Evolutionary conservation across 2,797 vertebrate species (phyloP).

Genomic region (Neomorphus geoffroyi): DNA sequence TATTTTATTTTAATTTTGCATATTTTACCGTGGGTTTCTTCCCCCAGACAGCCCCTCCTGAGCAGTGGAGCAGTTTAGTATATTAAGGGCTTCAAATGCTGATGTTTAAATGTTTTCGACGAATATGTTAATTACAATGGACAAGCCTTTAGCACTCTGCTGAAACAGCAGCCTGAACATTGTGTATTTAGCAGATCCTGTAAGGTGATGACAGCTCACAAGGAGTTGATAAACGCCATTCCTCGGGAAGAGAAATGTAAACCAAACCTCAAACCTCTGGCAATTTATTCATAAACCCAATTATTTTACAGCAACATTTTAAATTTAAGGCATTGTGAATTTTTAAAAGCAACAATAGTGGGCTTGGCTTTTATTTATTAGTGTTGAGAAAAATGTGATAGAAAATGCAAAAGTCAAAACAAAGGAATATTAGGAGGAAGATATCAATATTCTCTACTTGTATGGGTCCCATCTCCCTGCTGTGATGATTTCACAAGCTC

Average conservation of each 20-base stretch:
- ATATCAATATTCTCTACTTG: not conserved
- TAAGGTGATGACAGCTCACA: slow-evolving; percentile 44
- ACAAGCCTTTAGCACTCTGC: not conserved
- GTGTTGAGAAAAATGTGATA: not conserved
- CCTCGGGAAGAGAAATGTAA: slow-evolving; percentile 44
- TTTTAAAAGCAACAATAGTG: not conserved
- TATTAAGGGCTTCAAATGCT: not conserved
- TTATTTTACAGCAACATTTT: not conserved
- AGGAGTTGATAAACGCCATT: slow-evolving; percentile 52
- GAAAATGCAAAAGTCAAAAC: not conserved
- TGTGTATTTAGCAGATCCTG: not conserved
- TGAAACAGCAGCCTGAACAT: not conserved
- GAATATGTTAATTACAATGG: not conserved
- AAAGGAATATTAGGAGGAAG: not conserved
- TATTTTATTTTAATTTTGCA: not conserved
- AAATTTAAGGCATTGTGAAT: not conserved
- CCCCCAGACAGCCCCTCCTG: not conserved
- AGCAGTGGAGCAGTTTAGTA: not conserved
- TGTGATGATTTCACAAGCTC: not conserved
- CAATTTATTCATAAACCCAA: slow-evolving; percentile 6
- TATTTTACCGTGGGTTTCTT: not conserved
- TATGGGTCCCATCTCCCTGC: not conserved
- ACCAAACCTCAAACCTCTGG: slow-evolving; percentile 40
- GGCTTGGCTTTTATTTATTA: not conserved
- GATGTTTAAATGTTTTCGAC: not conserved